Conservation (phyloP, 2,888 invertebrate species). For the Drosophila koepferae region DNA sequence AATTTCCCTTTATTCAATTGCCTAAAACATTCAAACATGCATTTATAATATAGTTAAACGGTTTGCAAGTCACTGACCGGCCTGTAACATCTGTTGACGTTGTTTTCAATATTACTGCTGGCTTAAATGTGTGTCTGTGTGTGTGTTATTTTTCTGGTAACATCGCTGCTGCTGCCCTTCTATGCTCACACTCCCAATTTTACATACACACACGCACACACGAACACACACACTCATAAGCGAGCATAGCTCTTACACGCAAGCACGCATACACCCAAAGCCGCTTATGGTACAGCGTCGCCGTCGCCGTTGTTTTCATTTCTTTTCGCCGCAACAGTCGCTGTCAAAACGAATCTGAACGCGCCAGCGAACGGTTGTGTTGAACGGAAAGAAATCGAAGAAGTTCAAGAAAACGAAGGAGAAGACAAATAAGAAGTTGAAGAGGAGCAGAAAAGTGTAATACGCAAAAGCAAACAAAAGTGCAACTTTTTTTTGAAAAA, state of each 20-base stretch:
- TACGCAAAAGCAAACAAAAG: conserved; percentile 53
- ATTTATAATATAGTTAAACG: conserved; percentile 12
- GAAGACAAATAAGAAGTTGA: conserved; percentile 32
- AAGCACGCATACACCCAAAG: conserved; percentile 13
- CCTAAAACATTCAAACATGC: conserved; percentile 3
- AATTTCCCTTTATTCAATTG: conserved; percentile 35
- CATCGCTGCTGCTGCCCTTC: conserved; percentile 41
- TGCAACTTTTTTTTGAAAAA: conserved; percentile 33
- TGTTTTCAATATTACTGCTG: conserved; percentile 11
- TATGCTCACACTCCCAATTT: conserved; percentile 38
- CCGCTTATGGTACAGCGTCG: conserved; percentile 38
- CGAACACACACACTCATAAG: background rate
- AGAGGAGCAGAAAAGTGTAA: conserved; percentile 50
- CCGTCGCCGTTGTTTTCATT: conserved; percentile 52
- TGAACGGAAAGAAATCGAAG: conserved; percentile 45
- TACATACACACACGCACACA: conserved; percentile 10
- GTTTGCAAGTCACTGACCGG: conserved; percentile 46
- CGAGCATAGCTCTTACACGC: background rate
- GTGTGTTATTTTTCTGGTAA: conserved; percentile 54
- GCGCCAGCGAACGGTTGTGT: conserved; percentile 72
- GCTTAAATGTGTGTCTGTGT: conserved; percentile 18
- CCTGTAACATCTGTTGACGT: conserved; percentile 50
- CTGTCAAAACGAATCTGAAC: conserved; percentile 76
- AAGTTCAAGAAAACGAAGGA: conserved; percentile 14
- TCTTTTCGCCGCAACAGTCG: conserved; percentile 46